Percentiles rank a stretch among this genome's conserved stretches.
These are phyloP conservation scores for Pogonomyrmex barbatus DNA, from an alignment of 1,140 invertebrate genomes.

Conservation along the genomic window DNA sequence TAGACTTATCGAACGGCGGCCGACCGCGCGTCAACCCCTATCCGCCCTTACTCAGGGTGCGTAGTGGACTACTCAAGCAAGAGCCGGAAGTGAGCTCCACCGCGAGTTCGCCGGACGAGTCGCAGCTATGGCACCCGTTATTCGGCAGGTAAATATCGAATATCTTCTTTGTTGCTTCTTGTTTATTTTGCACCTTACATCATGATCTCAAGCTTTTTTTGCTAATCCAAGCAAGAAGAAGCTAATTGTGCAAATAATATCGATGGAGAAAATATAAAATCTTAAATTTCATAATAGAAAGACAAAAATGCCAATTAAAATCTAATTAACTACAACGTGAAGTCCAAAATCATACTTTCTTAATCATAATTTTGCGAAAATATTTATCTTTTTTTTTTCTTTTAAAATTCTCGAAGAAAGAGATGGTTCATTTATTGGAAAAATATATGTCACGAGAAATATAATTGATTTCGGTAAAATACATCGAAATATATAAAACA, in stretches of 20 bases:
- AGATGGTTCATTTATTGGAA: background rate
- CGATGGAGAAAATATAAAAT: background rate
- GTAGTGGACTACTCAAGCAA: constrained; percentile 82
- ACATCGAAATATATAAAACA: no score
- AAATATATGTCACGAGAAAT: background rate
- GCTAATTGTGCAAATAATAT: background rate
- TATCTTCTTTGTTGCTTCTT: background rate
- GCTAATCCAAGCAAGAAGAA: background rate
- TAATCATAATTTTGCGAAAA: background rate
- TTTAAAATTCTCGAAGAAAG: background rate
- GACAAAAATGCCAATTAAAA: background rate
- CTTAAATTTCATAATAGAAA: background rate
- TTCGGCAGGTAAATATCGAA: constrained; percentile 88
- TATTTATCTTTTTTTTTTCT: background rate
- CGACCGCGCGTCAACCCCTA: constrained; percentile 76
- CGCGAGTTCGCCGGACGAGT: constrained; percentile 83
- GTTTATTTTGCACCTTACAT: background rate
- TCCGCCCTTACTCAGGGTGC: constrained; percentile 79
- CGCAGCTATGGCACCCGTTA: constrained; percentile 90
- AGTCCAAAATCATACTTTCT: background rate
- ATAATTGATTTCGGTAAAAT: background rate
- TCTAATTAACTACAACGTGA: background rate
- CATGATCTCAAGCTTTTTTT: background rate
- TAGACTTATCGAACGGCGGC: constrained; percentile 82
- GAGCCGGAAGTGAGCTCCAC: constrained; percentile 84